Conservation (phyloP, 2,113 vertebrate species). For the Eublepharis macularius region DNA sequence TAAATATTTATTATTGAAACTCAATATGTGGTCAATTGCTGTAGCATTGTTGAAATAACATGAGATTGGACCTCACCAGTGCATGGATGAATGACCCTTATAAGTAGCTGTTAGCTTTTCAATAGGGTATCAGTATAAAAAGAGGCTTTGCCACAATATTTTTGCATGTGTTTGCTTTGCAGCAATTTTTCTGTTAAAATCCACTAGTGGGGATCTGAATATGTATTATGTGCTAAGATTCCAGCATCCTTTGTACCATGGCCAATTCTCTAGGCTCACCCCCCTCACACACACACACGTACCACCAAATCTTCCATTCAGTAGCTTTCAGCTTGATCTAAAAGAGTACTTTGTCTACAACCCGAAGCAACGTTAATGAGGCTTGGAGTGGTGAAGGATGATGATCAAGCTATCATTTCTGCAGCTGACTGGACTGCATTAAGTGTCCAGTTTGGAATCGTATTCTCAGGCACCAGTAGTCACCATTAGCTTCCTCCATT, state of each 20-base stretch:
- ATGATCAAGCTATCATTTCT: not conserved
- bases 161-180: not conserved
- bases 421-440: not conserved
- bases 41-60: not conserved
- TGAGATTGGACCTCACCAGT: not conserved
- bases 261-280: not conserved
- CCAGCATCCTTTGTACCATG: not conserved
- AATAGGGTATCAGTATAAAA: not conserved
- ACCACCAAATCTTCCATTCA: not conserved
- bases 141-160: not conserved
- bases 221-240: rapidly evolving
- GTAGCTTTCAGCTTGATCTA: not conserved
- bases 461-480: not conserved
- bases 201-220: not conserved
- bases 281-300: not conserved
- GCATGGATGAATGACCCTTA: not conserved
- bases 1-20: not conserved
- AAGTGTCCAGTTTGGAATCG: not conserved
- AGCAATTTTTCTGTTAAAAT: not conserved
- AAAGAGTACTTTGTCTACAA: not conserved
- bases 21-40: not conserved
- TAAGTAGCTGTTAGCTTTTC: not conserved
- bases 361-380: not conserved
- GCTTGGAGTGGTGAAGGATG: not conserved
- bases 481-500: not conserved